Base-by-base conservation (phyloP, 2,888 invertebrate genomes). In the Epinotia demarniana region DNA sequence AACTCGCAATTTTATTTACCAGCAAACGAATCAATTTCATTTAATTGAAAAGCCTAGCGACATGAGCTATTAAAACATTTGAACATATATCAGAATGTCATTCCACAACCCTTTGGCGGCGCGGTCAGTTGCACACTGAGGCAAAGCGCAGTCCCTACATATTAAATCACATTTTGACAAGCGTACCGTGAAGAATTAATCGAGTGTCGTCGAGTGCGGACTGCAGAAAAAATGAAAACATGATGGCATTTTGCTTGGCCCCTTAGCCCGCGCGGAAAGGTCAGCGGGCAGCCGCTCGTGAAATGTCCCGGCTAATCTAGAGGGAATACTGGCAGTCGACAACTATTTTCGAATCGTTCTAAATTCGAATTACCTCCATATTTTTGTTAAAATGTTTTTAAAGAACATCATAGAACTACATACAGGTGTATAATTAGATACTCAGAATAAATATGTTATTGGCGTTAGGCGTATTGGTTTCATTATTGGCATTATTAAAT, bases 91-190 rank as follows among this genome's bases (percentile, higher is more conserved):
- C 75, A 75, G 61, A 75, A 67, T 55, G 71, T 71, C 64, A 75
- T 75, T 75, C 57, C 55, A 9, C 75, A 75, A 75, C 75, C 75
- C 75, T 75, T 71, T 75, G 75, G 72, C 64, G 53, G 60, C 72
- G 53, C 62, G 75, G 70, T 70, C 75, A 75, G 66, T 60, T 75
- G 75, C 70, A 70, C 75, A 61, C 33, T 53, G 66, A 53, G 64
- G 92, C 92, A 93, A 92, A 93, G 93, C 89, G 82, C 82, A 81
- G 80, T 84, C 82, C 91, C 90, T 87, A 84, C 85, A 87, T 91
- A 92, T 92, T 91, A 92, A 94, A 94, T 94, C 93, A 92, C 90
- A 91, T 94, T 92, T 93, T 93, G 93, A 94, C 93, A 93, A 92
- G 92, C 92, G 93, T 92, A 92, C 93, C 93, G 91, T 94, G 94